Conservation (phyloP, 64 coral and sea anemone genomes). For the Actinia equina region DNA sequence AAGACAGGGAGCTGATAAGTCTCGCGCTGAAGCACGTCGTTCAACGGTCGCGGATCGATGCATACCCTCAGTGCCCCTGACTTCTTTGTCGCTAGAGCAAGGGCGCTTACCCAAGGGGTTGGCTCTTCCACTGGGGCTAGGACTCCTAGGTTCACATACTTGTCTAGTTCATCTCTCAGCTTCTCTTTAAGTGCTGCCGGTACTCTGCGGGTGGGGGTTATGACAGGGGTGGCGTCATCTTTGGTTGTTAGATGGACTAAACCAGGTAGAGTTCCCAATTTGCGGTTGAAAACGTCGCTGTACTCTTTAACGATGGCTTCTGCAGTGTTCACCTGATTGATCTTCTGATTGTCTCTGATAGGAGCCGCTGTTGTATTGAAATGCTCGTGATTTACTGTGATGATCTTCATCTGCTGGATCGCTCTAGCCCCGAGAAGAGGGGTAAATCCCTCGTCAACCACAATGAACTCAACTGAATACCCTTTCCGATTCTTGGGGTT, state of each 20-base stretch:
- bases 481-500: conserved; percentile 33
- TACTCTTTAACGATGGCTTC: neutral
- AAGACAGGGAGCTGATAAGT: conserved; percentile 35
- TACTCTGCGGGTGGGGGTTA: neutral
- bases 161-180: neutral
- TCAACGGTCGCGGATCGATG: conserved; percentile 36
- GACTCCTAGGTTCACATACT: neutral
- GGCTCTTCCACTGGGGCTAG: conserved; percentile 39
- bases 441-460: conserved; percentile 5
- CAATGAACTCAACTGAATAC: conserved; percentile 39
- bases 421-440: neutral
- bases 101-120: conserved; percentile 18
- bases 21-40: neutral
- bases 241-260: neutral
- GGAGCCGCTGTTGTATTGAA: neutral
- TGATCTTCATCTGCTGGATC: conserved; percentile 35
- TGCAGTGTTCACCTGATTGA: neutral
- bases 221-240: neutral
- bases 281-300: neutral
- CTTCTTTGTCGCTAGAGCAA: conserved; percentile 37
- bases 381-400: conserved; percentile 19
- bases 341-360: neutral
- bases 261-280: neutral
- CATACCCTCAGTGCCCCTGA: conserved; percentile 19
- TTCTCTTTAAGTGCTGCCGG: conserved; percentile 19